A percentile compares a stretch with the other conserved stretches of the same genome.
Evolutionary conservation across 2,797 vertebrate species (phyloP).

Genomic region (Hylomyscus alleni): DNA sequence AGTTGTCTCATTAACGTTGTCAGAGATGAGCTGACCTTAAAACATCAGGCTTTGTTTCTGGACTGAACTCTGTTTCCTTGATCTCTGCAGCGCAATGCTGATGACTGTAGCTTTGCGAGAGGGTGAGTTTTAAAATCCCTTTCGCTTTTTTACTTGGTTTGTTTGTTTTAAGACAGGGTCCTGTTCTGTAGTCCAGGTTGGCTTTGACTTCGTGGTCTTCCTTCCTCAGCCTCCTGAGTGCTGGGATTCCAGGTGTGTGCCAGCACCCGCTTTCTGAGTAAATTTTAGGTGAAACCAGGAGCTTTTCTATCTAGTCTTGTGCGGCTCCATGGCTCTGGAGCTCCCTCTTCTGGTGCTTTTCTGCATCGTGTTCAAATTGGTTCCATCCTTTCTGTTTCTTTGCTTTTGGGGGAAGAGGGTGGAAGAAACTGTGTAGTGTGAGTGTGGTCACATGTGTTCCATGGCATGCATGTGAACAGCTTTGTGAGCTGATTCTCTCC

Average conservation of each 20-base stretch:
- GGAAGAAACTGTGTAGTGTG: neutral
- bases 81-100: neutral
- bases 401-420: neutral
- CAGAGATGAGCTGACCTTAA: neutral
- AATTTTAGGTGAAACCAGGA: slow-evolving; percentile 2
- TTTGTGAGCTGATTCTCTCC: neutral
- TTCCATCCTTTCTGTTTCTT: slow-evolving; percentile 2
- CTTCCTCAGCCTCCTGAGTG: neutral
- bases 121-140: neutral
- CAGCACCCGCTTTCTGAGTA: neutral
- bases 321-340: slow-evolving; percentile 3
- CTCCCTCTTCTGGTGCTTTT: slow-evolving; percentile 59
- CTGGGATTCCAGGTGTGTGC: neutral
- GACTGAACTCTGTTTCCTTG: slow-evolving; percentile 3
- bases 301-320: neutral
- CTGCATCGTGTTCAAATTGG: slow-evolving; percentile 27
- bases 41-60: neutral
- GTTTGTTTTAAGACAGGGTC: neutral
- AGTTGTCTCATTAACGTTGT: neutral
- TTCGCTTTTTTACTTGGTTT: neutral
- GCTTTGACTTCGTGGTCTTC: neutral
- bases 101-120: neutral
- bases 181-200: neutral
- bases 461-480: neutral
- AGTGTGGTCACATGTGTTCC: neutral